These are phyloP conservation scores for Mercenaria mercenaria DNA, from an alignment of 1,140 invertebrate species.

Conservation along the genomic window DNA sequence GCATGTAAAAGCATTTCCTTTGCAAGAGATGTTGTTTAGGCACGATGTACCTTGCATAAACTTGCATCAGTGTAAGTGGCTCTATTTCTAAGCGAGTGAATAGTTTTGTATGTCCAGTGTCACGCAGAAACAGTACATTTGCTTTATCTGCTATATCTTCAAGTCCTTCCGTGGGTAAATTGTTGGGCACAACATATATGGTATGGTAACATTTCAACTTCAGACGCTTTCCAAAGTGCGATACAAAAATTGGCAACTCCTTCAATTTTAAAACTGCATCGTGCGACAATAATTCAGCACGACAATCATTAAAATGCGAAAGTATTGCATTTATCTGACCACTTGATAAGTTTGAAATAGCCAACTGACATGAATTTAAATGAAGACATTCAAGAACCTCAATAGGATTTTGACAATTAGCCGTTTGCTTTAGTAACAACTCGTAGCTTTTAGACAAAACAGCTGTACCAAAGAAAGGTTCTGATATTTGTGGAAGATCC, in stretches of 20 bases:
- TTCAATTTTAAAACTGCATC: not conserved
- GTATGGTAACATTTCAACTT: not conserved
- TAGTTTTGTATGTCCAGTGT: not conserved
- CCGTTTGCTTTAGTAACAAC: not conserved
- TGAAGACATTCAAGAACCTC: constrained; percentile 23
- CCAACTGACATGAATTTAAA: not conserved
- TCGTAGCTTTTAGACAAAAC: not conserved
- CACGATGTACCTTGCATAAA: constrained; percentile 69
- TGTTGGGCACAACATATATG: not conserved
- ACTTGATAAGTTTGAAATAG: not conserved
- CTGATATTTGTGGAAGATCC: not conserved
- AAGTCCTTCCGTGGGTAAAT: constrained; percentile 52
- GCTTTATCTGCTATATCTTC: constrained; percentile 43
- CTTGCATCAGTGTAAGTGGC: constrained; percentile 17
- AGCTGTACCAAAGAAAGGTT: not conserved
- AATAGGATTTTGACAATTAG: not conserved
- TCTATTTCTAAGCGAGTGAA: constrained; percentile 17
- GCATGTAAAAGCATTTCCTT: constrained; percentile 22
- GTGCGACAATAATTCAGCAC: not conserved
- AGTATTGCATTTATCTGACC: not conserved
- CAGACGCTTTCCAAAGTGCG: constrained; percentile 1
- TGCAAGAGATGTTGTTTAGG: constrained; percentile 40
- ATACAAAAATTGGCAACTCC: not conserved
- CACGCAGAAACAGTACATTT: constrained; percentile 1
- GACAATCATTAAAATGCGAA: constrained; percentile 3